Evolutionary conservation across 1,140 invertebrate genomes (phyloP).

Genomic region (Papilio dardanus): DNA sequence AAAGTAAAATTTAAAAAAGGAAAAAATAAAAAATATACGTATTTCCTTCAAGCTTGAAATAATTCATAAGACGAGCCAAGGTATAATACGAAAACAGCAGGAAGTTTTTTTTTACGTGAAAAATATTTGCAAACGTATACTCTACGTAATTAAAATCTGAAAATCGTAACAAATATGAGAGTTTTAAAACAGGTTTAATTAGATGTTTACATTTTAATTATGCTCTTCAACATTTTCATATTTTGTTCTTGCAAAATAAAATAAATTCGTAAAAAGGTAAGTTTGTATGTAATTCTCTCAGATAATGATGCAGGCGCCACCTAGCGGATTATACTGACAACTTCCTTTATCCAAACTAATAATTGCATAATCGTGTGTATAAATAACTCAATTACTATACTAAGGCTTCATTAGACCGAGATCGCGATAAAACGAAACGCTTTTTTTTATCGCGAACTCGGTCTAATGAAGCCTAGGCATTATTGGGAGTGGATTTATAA

Average conservation of each 20-base stretch:
- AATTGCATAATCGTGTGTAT: too few species aligned
- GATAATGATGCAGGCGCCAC: too few species aligned
- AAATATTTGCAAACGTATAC: not conserved
- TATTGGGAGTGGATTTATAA: too few species aligned
- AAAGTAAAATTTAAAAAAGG: not conserved
- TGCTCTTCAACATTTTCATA: not conserved
- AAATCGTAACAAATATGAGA: not conserved
- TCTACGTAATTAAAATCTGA: not conserved
- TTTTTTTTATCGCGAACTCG: too few species aligned
- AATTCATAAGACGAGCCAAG: not conserved
- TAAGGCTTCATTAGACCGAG: too few species aligned
- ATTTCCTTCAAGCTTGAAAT: not conserved
- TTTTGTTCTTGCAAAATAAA: not conserved
- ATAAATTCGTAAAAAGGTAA: too few species aligned
- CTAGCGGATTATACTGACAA: too few species aligned
- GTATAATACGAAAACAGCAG: not conserved
- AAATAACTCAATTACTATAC: too few species aligned
- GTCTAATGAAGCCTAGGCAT: too few species aligned
- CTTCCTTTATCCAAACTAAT: too few species aligned
- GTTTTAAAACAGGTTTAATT: not conserved
- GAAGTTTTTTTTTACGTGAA: not conserved
- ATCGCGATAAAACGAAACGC: too few species aligned
- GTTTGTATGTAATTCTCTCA: too few species aligned
- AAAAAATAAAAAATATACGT: not conserved
- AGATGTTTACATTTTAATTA: not conserved